Evolutionary conservation across 2,888 invertebrate species (phyloP), one percentile per base, ranked within the genome.

Genomic region (Monopis laevigella): DNA sequence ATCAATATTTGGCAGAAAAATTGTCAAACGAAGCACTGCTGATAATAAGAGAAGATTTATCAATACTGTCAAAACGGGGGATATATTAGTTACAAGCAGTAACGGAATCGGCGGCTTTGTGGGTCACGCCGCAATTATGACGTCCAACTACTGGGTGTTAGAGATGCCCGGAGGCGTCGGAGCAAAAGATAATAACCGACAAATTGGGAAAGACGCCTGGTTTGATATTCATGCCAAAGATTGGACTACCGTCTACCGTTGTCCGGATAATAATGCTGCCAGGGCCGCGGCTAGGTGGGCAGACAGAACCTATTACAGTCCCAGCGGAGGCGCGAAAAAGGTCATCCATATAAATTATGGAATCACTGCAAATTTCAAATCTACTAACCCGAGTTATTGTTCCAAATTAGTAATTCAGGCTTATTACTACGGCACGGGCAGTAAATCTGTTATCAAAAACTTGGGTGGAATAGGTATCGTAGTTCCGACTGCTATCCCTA

Each of bases 121-220:
- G 2, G 63, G 66, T 1, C 63, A 68, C 32, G 59, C 65, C 1
- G 66, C 68, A 0, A 65, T 68, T 8, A 65, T 70, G 67, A 60
- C 62, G 1, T 51, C 62, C 0, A 54, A 68, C 40, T 52, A 59
- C 40, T 63, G 58, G 53, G 65, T 69, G 4, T 47, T 67, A 5
- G 65, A 70, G 47, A 66, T 69, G 65, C 56, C 56, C 3, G 64
- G 66, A 2, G 65, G 65, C 0, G 32, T 32, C 5, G 39, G 39
- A 14, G 26, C 26, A 16, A 24, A 46, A 2, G 53, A 56, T 40
- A 70, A 67, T 38, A 69, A 70, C 43, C 53, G 61, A 11, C 64
- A 63, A 38, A 46, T 67, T 2, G 47, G 47, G 1, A 67, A 69
- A 40, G 51, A 56, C 43, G 47, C 48, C 29, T 68, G 64, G 65